Percentiles rank a stretch among this genome's conserved stretches.
phyloP scores from a whole-genome alignment of 2,888 invertebrate genomes.

The Idaea dimidiata region DNA sequence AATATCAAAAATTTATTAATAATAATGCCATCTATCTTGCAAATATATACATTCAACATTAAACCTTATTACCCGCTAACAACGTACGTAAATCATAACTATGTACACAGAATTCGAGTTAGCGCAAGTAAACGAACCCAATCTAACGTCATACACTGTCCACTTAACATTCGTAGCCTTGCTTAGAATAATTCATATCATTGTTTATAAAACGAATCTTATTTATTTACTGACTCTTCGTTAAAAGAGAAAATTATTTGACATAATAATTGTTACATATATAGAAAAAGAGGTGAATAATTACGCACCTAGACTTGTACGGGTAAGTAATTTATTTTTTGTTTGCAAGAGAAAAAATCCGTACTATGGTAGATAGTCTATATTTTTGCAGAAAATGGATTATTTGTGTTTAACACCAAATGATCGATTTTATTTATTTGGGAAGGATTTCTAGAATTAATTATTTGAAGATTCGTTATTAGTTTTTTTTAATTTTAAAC shows the following conservation, averaged over 20 bases:
- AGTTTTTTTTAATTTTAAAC: conserved; percentile 21
- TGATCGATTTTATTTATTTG: background rate
- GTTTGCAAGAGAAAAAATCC: background rate
- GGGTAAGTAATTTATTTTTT: too few relatives aligned
- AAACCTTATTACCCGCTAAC: conserved; percentile 20
- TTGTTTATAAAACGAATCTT: conserved; percentile 48
- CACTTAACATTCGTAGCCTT: conserved; percentile 75
- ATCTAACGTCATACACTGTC: conserved; percentile 57
- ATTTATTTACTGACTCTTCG: conserved; percentile 9
- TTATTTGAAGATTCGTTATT: conserved; percentile 42
- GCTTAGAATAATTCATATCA: conserved; percentile 27
- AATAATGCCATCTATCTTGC: background rate
- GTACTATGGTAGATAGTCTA: background rate
- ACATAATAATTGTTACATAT: background rate
- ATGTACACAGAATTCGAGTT: conserved; percentile 46
- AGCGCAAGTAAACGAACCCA: conserved; percentile 52
- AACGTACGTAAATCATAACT: conserved; percentile 23
- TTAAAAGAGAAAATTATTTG: conserved; percentile 6
- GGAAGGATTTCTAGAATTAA: background rate
- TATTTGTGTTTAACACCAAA: background rate
- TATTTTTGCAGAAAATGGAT: background rate
- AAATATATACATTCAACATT: conserved; percentile 11
- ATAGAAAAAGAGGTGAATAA: background rate
- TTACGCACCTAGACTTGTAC: too few relatives aligned
- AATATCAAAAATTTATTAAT: background rate